These are phyloP conservation scores for Panopea generosa DNA, from an alignment of 2,888 invertebrate species.

Conservation along the genomic window DNA sequence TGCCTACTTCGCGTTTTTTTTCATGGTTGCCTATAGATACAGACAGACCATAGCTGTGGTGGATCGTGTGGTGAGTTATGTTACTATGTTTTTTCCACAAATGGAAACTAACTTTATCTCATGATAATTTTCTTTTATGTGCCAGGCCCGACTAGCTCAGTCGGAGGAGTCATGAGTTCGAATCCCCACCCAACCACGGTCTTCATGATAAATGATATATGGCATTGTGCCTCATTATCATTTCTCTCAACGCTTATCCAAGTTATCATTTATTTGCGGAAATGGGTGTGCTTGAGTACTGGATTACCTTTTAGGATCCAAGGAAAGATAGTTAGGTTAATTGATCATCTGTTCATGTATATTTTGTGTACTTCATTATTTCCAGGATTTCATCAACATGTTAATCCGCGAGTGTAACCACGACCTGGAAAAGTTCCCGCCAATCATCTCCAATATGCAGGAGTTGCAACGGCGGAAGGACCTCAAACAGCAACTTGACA, in stretches of 20 bases:
- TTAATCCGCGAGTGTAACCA: constrained; percentile 77
- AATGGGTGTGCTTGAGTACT: no score
- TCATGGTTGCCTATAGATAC: constrained; percentile 84
- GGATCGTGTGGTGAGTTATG: constrained; percentile 73
- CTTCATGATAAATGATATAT: no score
- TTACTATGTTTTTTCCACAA: not conserved
- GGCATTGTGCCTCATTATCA: no score
- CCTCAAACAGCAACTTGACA: constrained; percentile 75
- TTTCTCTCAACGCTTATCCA: no score
- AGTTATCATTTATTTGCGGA: no score
- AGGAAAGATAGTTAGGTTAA: no score
- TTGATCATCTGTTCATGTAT: no score
- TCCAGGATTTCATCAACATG: constrained; percentile 77
- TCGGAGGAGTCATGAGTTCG: no score
- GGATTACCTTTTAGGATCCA: no score
- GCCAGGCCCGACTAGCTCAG: not conserved
- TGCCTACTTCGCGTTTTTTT: constrained; percentile 83
- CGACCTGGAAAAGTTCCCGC: constrained; percentile 77
- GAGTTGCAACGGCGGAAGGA: constrained; percentile 75
- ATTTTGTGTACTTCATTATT: no score
- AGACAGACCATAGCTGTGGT: constrained; percentile 80
- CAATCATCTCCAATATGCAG: constrained; percentile 71
- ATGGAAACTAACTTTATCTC: not conserved
- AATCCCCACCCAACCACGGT: no score
- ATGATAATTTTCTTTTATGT: not conserved